phyloP scores from a whole-genome alignment of 2,113 vertebrate genomes.

The Bettongia penicillata region DNA sequence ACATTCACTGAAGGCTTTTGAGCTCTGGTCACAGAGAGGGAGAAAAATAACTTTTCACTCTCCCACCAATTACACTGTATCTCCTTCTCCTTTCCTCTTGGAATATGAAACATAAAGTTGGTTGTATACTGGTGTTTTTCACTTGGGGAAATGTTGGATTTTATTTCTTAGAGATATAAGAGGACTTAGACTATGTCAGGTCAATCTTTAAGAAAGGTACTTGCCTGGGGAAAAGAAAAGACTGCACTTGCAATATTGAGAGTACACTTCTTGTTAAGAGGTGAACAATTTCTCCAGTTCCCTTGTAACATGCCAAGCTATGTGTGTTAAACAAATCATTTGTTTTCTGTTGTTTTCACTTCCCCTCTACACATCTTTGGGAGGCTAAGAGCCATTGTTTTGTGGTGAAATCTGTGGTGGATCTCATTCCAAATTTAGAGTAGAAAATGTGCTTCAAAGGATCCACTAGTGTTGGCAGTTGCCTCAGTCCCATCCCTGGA shows the following conservation, averaged over 20 bases:
- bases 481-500: neutral
- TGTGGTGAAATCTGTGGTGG: neutral
- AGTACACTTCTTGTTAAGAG: slow-evolving; percentile 2
- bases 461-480: neutral
- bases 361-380: neutral
- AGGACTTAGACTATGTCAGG: neutral
- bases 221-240: slow-evolving; percentile 4
- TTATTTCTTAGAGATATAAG: neutral
- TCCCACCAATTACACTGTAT: neutral
- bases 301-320: neutral
- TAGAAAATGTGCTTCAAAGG: neutral
- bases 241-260: neutral
- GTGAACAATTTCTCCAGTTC: neutral
- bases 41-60: neutral
- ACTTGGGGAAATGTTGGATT: neutral
- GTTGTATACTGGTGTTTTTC: neutral
- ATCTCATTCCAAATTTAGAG: neutral
- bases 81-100: neutral
- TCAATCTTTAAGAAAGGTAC: neutral
- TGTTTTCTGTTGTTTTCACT: neutral
- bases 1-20: neutral
- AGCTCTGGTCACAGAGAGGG: neutral
- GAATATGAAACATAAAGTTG: slow-evolving; percentile 7
- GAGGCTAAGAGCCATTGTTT: neutral
- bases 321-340: neutral